phyloP scores from a whole-genome alignment of 2,888 invertebrate genomes.

The Philonicus albiceps region DNA sequence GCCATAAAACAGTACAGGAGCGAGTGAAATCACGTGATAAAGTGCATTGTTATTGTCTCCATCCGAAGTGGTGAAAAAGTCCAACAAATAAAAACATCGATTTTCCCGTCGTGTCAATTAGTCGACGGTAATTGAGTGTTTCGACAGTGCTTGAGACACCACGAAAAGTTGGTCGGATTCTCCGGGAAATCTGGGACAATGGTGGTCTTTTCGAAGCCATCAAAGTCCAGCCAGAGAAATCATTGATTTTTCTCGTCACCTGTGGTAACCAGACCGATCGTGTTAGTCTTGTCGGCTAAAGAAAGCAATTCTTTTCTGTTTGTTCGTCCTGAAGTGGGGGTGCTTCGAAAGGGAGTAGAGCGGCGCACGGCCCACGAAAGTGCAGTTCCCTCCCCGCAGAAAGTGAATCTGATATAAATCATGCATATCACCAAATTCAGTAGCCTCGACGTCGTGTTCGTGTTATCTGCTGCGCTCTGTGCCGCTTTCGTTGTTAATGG shows the following conservation, averaged over 20 bases:
- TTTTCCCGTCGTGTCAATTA: conserved; percentile 17
- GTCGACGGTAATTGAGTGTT: conserved; percentile 29
- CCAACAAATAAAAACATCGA: conserved; percentile 28
- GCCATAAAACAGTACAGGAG: background rate
- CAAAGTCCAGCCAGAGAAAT: conserved; percentile 12
- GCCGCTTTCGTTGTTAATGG: conserved; percentile 39
- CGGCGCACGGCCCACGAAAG: background rate
- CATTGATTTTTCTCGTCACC: conserved; percentile 46
- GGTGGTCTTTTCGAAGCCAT: background rate
- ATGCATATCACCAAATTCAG: conserved; percentile 46
- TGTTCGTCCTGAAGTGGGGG: background rate
- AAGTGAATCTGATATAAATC: conserved; percentile 4
- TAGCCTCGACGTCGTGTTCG: background rate
- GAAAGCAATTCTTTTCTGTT: background rate
- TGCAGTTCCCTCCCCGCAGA: conserved; percentile 4
- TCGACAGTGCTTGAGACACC: background rate
- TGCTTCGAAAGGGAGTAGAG: background rate
- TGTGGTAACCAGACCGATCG: background rate
- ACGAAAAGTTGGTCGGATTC: background rate
- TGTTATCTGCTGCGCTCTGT: conserved; percentile 1
- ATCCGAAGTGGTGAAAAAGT: conserved; percentile 15
- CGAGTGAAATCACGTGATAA: conserved; percentile 43
- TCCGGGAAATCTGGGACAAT: conserved; percentile 7
- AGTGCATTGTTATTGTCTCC: conserved; percentile 44
- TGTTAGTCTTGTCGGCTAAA: background rate